These are phyloP conservation scores for Enteromius thamalakanensis DNA, from an alignment of 2,797 vertebrate species.

Conservation along the genomic window DNA sequence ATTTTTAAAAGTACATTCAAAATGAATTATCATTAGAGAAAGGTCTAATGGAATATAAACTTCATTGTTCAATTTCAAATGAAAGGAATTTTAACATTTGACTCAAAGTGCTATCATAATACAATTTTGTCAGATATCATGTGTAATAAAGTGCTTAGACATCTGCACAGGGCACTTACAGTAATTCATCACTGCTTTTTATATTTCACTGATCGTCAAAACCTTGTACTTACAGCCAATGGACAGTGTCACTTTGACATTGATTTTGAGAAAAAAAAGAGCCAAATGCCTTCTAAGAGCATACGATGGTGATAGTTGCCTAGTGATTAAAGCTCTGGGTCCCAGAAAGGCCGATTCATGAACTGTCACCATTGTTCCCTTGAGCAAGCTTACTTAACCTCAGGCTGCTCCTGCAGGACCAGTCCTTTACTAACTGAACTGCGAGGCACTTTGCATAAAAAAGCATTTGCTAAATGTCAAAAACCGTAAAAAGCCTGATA, in stretches of 20 bases:
- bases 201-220: neutral
- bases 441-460: conserved; percentile 34
- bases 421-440: conserved; percentile 16
- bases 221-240: neutral
- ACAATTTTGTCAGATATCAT: neutral
- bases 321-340: conserved; percentile 28
- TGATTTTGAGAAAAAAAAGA: neutral
- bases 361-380: conserved; percentile 4
- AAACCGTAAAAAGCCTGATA: conserved; percentile 18
- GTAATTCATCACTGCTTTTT: conserved; percentile 12
- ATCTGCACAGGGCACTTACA: neutral
- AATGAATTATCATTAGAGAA: neutral
- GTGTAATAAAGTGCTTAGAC: neutral
- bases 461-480: conserved; percentile 20
- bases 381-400: conserved; percentile 33
- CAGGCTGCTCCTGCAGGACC: conserved; percentile 13
- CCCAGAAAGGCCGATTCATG: neutral
- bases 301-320: neutral
- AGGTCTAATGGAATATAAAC: neutral
- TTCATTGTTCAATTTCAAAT: neutral
- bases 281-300: neutral
- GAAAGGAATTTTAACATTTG: neutral
- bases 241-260: neutral
- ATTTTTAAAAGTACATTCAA: neutral
- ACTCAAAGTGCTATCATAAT: neutral